A percentile compares a stretch with the other conserved stretches of the same genome.
These are phyloP conservation scores for Pleuronectes platessa DNA, from an alignment of 2,113 vertebrate species.

Conservation along the genomic window DNA sequence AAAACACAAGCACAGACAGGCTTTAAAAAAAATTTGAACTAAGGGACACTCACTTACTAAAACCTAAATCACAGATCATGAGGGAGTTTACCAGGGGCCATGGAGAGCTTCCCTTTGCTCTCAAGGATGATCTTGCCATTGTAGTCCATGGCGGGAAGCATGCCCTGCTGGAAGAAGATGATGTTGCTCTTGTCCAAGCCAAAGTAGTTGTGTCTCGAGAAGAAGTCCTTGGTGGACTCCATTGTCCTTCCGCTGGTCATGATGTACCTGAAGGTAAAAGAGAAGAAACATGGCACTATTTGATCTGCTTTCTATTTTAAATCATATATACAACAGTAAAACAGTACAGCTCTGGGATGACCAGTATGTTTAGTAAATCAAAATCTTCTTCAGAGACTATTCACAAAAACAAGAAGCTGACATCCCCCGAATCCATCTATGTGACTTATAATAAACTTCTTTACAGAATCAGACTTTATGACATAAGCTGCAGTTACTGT, in stretches of 20 bases:
- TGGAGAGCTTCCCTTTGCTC: slow-evolving; percentile 89
- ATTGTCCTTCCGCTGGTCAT: slow-evolving; percentile 97
- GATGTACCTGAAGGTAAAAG: slow-evolving; percentile 89
- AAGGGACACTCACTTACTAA: background rate
- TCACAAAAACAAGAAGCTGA: background rate
- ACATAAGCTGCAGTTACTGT: background rate
- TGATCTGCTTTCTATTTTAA: background rate
- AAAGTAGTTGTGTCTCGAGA: slow-evolving; percentile 88
- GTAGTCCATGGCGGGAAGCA: slow-evolving; percentile 96
- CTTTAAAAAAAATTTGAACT: background rate
- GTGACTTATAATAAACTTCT: slow-evolving; percentile 6
- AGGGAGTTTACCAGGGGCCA: slow-evolving; percentile 90
- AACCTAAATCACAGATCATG: background rate
- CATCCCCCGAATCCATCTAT: background rate
- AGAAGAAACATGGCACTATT: background rate
- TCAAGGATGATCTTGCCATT: slow-evolving; percentile 94
- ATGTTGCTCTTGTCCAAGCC: slow-evolving; percentile 89
- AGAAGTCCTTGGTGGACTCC: slow-evolving; percentile 91
- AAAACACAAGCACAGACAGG: slow-evolving; percentile 35
- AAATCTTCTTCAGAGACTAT: background rate
- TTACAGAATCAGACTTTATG: slow-evolving; percentile 1
- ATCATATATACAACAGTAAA: background rate
- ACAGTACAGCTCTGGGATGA: background rate
- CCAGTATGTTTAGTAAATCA: background rate
- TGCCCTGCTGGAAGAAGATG: slow-evolving; percentile 96